Base-by-base conservation (phyloP, 2,797 vertebrate genomes). In the Austrolebias charrua region DNA sequence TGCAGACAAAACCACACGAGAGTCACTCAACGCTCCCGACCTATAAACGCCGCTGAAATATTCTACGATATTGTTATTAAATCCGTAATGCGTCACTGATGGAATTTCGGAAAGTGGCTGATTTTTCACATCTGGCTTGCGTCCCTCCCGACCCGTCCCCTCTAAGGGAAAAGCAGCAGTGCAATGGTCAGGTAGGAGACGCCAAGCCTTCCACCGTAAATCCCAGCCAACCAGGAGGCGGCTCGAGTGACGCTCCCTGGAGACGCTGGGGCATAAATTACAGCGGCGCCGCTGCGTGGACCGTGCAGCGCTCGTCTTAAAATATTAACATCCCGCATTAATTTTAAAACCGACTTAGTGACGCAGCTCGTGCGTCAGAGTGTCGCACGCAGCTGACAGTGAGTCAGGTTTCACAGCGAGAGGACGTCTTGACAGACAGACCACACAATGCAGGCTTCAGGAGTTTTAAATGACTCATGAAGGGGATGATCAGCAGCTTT, bases 261-360 rank as follows among this genome's bases (percentile, higher is more conserved):
- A 80, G 82, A 72, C 65, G 18, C n/a, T 4, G 12, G 60, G 58
- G 70, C 52, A 79, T 85, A 78, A 88, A 79, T 90, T 82, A 78
- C 73, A 71, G 78, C 84, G 55, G 70, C 65, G 72, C 83, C 75
- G 71, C 69, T 29, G 71, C 74, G 85, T 48, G 51, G 78, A 80
- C 3, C 73, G 69, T 71, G 68, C 79, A 79, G 80, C 42, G 59
- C 75, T 75, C 45, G 58, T 83, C 75, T 87, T 86, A 74, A 89
- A 91, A 90, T 86, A 89, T 88, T 86, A 89, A 89, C 75, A 68
- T 46, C 71, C 75, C 76, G 31, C 72, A 84, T 89, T 76, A 80
- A 86, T 88, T 88, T 85, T 73, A 84, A 87, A 88, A 81, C 50
- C 65, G 74, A 60, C 80, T 76, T 69, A 51, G 79, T 88, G 89